Evolutionary conservation across 2,888 invertebrate genomes (phyloP).

Genomic region (Sceliomorpha sp.): DNA sequence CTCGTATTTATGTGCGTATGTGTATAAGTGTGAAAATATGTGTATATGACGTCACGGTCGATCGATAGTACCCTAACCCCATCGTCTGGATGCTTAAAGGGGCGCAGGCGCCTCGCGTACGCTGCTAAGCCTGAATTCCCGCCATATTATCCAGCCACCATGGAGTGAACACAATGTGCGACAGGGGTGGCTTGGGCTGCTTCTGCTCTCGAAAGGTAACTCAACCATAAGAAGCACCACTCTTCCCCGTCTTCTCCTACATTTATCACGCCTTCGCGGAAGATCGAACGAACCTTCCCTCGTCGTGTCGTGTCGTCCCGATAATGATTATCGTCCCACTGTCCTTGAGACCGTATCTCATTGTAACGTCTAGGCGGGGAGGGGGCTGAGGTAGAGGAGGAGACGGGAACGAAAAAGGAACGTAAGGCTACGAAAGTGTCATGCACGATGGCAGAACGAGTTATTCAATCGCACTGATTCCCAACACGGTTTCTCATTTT

Average conservation of each 20-base stretch:
- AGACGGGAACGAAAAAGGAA: constrained; percentile 27
- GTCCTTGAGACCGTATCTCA: no score
- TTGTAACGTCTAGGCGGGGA: constrained; percentile 73
- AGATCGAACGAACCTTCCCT: no score
- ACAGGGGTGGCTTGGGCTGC: constrained; percentile 87
- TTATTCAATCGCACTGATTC: neutral
- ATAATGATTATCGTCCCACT: no score
- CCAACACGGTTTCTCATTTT: neutral
- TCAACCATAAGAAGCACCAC: neutral
- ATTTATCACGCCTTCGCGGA: no score
- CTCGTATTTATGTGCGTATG: constrained; percentile 25
- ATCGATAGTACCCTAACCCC: constrained; percentile 75
- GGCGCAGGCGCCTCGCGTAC: constrained; percentile 61
- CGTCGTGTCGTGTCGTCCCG: no score
- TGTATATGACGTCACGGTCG: constrained; percentile 73
- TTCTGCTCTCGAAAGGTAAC: constrained; percentile 85
- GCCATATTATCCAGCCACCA: constrained; percentile 74
- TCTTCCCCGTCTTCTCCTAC: neutral
- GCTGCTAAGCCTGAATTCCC: constrained; percentile 68
- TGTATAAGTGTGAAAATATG: constrained; percentile 45
- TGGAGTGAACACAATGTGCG: constrained; percentile 83
- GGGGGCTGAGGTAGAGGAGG: constrained; percentile 25
- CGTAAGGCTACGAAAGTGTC: neutral
- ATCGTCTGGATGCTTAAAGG: constrained; percentile 48
- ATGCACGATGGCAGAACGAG: neutral